Percentiles rank a stretch among this genome's conserved stretches.
These are phyloP conservation scores for Gandaritis pyraliata DNA, from an alignment of 2,888 invertebrate species.

Conservation along the genomic window DNA sequence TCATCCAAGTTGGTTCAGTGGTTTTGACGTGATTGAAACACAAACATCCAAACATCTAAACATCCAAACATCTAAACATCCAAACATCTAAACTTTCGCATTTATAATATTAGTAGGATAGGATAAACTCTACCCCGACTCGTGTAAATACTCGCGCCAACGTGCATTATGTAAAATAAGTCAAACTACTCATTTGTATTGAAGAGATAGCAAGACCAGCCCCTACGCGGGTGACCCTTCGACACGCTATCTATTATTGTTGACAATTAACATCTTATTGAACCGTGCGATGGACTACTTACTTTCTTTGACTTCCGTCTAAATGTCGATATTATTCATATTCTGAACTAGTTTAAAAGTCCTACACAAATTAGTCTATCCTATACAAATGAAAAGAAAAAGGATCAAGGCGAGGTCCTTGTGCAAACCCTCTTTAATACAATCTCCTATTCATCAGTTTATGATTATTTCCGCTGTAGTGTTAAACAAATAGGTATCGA, in stretches of 20 bases:
- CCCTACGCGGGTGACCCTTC: constrained; percentile 21
- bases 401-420: constrained; percentile 11
- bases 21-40: too few relatives aligned
- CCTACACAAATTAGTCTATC: background rate
- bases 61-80: too few relatives aligned
- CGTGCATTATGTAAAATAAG: constrained; percentile 20
- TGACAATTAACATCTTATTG: constrained; percentile 30
- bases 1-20: too few relatives aligned
- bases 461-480: background rate
- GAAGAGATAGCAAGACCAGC: constrained; percentile 22
- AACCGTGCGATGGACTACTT: constrained; percentile 25
- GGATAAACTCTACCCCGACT: constrained; percentile 4
- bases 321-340: background rate
- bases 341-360: background rate
- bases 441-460: background rate
- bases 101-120: too few relatives aligned
- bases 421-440: background rate
- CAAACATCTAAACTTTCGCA: too few relatives aligned
- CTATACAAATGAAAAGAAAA: constrained; percentile 3
- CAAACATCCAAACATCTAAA: too few relatives aligned
- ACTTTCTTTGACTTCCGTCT: constrained; percentile 7
- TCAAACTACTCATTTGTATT: constrained; percentile 16
- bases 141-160: constrained; percentile 15
- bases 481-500: background rate
- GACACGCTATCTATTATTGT: constrained; percentile 31